These are phyloP conservation scores for Eurytoma californica DNA, from an alignment of 2,888 invertebrate species.

Conservation along the genomic window DNA sequence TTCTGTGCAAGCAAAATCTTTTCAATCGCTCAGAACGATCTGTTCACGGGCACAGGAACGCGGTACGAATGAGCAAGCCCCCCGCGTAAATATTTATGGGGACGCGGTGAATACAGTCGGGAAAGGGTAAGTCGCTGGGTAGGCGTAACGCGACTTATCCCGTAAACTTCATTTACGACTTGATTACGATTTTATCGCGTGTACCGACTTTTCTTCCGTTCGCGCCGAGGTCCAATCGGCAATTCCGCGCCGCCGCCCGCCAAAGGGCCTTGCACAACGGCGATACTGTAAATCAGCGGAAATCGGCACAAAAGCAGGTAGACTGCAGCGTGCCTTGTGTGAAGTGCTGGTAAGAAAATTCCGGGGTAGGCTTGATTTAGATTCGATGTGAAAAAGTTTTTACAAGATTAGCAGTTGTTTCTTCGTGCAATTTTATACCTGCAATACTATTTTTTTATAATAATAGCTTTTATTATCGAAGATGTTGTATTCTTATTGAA, in stretches of 20 bases:
- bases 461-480: no score
- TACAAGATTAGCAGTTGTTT: no score
- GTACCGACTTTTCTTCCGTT: background rate
- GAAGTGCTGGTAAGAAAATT: no score
- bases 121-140: background rate
- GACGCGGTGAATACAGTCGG: background rate
- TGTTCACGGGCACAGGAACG: background rate
- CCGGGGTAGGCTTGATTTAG: no score
- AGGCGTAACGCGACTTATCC: background rate
- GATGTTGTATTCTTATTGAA: no score
- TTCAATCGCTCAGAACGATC: no score
- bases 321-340: no score
- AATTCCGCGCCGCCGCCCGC: background rate
- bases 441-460: no score
- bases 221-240: background rate
- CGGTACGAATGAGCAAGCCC: constrained; percentile 7
- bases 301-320: background rate
- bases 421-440: no score
- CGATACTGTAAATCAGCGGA: constrained; percentile 14
- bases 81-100: constrained; percentile 28
- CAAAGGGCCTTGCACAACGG: background rate
- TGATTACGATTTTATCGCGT: constrained; percentile 62
- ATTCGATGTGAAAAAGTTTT: no score
- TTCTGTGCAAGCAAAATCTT: no score
- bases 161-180: constrained; percentile 61